Evolutionary conservation across 1,140 invertebrate genomes (phyloP), one percentile per base, ranked within the genome.

Genomic region (Drosophila parabipectinata): DNA sequence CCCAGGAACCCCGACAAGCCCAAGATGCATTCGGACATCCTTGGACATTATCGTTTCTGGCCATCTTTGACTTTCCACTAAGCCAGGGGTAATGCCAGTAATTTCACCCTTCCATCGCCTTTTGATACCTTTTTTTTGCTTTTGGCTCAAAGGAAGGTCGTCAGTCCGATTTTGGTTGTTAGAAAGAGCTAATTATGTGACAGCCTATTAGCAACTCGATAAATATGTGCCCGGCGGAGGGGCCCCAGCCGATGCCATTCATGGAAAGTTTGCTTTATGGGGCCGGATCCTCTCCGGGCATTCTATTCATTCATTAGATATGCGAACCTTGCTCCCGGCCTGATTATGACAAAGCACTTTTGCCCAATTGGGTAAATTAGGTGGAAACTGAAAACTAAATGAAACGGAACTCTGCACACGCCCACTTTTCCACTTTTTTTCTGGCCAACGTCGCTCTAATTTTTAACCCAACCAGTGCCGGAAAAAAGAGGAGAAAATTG

Each of bases 261-360:
- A 53, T 8, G 44, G 77, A 85, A 79, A 84, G 80, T 84, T 84
- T 73, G 41, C 77, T 73, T 60, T 60, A 59, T 69, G 77, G 63
- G 47, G 54, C 37, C 41, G 55, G 14, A 28, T 34, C 44, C 52
- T 30, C 37, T 34, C 47, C 48, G 41, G 48, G 45, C 58, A 7
- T 63, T 79, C 67, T 39, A 34, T 54, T 72, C 83, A 75, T 88
- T 87, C 82, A 87, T 87, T 87, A 87, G 82, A 87, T 87, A 87
- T 87, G 83, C 83, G 83, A 87, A 87, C 83, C 83, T 80, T 82
- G 83, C 83, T 83, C 83, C 83, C 83, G 83, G 82, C 74, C 83
- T 87, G 83, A 87, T 87, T 87, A 87, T 87, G 83, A 87, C 83
- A 88, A 87, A 87, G 83, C 83, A 87, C 83, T 88, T 87, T 87